Conservation (phyloP, 2,888 invertebrate species). For the Penaeus monodon region DNA sequence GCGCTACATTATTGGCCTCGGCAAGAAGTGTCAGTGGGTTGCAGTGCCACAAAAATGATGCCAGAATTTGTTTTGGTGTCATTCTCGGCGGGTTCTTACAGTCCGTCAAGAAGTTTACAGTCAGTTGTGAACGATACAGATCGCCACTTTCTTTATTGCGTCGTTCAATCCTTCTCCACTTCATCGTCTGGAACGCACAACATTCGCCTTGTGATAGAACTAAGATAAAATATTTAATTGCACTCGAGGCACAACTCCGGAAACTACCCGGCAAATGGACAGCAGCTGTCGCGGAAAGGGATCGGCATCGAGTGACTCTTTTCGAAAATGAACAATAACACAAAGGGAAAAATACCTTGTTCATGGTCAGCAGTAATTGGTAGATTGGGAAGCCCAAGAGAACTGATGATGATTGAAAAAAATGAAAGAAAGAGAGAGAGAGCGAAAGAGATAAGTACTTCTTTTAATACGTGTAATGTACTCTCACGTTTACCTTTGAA, state of each 20-base stretch:
- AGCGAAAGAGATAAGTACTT: neutral
- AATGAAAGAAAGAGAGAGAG: neutral
- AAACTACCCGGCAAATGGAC: too few relatives aligned
- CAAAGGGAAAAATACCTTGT: neutral
- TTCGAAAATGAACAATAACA: too few relatives aligned
- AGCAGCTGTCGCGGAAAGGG: too few relatives aligned
- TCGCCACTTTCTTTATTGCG: slow-evolving; percentile 1
- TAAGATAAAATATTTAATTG: too few relatives aligned
- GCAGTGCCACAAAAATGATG: too few relatives aligned
- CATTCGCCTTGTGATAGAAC: too few relatives aligned
- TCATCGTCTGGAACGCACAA: neutral
- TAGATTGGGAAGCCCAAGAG: slow-evolving; percentile 10
- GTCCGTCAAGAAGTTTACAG: slow-evolving; percentile 28
- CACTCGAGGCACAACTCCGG: too few relatives aligned
- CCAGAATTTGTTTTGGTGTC: neutral
- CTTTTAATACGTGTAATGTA: too few relatives aligned
- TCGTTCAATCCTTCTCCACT: slow-evolving; percentile 1
- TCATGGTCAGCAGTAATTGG: slow-evolving; percentile 15
- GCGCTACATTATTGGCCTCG: too few relatives aligned
- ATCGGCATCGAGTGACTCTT: too few relatives aligned
- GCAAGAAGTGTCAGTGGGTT: too few relatives aligned
- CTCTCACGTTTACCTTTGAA: too few relatives aligned
- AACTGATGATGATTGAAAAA: slow-evolving; percentile 14
- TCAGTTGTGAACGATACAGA: slow-evolving; percentile 14
- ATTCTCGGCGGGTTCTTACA: slow-evolving; percentile 17